Base-by-base conservation (phyloP, 2,113 vertebrate genomes). In the Hippocampus guttulatus region DNA sequence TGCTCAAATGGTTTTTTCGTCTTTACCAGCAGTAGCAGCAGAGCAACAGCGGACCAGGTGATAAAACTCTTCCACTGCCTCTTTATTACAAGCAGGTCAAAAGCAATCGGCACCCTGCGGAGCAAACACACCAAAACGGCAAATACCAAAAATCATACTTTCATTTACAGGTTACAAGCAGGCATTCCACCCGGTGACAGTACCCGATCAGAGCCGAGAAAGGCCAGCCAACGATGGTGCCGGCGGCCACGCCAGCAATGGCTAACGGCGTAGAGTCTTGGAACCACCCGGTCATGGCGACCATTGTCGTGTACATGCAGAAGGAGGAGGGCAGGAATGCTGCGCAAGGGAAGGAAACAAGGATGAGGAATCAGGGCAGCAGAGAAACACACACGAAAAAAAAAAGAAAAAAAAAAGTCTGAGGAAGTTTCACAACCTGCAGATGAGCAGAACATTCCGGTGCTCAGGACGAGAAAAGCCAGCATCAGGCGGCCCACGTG, bases 251-350 rank as follows among this genome's bases (percentile, higher is more conserved):
- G 0, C 95, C 96, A 70, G 95, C 82, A 64, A 99, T 90, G 1
- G 97, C 96, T 68, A 98, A 77, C 0, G 93, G 91, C 7, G 92
- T 90, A 7, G 89, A 95, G 81, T 98, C 96, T 93, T 95, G 95
- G 70, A 95, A 99, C 97, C 97, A 99, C 60, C 97, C 96, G 0
- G 97, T 97, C 95, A 98, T 95, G 65, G 97, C 96, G 40, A 99
- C 77, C 84, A 97, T 61, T 0, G 96, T 98, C 9, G 94, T 95
- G 38, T 98, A 98, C 97, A 98, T 99, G 78, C 97, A 98, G 91
- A 99, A 98, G 38, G 93, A 96, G 73, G 96, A 98, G 7, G 97
- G 97, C 14, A 99, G 94, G 81, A 96, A 98, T 14, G 97, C 97
- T 99, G 89, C 6, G 16, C 73, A 62, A 33, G 76, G 33, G 30